phyloP scores from a whole-genome alignment of 2,888 invertebrate genomes.

The Ligdia adustata region DNA sequence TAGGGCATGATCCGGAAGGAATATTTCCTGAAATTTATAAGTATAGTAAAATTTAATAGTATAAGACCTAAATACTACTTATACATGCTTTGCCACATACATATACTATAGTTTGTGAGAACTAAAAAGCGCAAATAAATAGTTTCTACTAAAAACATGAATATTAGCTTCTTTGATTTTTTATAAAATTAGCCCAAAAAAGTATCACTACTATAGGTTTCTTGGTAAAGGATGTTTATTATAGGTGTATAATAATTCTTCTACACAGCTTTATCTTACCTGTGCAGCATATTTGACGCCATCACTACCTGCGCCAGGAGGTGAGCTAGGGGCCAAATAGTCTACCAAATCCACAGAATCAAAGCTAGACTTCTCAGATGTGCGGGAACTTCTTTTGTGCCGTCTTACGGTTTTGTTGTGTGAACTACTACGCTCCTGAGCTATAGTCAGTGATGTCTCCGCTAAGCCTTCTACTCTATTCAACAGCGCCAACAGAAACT shows the following conservation, averaged over 20 bases:
- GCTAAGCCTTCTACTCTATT: constrained; percentile 87
- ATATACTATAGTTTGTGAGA: too few species aligned
- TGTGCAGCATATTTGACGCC: constrained; percentile 78
- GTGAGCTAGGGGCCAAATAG: constrained; percentile 82
- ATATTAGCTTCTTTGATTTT: too few species aligned
- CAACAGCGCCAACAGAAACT: constrained; percentile 91
- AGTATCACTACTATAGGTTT: too few species aligned
- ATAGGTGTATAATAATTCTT: neutral
- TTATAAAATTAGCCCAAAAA: too few species aligned
- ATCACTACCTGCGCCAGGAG: constrained; percentile 78
- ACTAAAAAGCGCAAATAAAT: too few species aligned
- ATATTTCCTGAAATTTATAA: constrained; percentile 84
- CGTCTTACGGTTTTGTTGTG: constrained; percentile 73
- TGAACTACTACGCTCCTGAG: constrained; percentile 70
- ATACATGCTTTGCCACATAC: too few species aligned
- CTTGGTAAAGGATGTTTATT: too few species aligned
- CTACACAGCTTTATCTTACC: constrained; percentile 45
- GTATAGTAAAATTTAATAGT: too few species aligned
- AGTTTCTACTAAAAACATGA: too few species aligned
- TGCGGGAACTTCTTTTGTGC: constrained; percentile 81
- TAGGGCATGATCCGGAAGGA: constrained; percentile 92
- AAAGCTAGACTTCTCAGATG: constrained; percentile 84
- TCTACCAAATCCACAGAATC: constrained; percentile 85
- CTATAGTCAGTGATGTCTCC: constrained; percentile 70
- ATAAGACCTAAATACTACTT: too few species aligned